Base-by-base conservation (phyloP, 2,888 invertebrate species). In the Microdon myrmicae region DNA sequence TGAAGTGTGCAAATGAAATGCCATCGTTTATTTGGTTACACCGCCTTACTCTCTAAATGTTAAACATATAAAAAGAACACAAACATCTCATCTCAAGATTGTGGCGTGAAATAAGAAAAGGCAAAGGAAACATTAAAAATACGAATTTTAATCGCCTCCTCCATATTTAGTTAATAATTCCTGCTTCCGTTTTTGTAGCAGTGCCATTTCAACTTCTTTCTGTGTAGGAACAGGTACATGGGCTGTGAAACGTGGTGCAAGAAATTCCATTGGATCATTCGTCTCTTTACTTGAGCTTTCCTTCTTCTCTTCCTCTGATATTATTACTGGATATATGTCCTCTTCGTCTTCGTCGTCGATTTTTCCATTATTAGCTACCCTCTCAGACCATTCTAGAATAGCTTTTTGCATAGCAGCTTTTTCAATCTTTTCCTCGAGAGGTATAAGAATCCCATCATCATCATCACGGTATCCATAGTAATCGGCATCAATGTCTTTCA, bases 381-480 rank as follows among this genome's bases (percentile, higher is more conserved):
- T 80, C 69, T 79, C 83, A 70, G 87, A 87, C 92, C 93, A 95
- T 69, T 90, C 89, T 4, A 83, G 82, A 2, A 92, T 83, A 0
- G 88, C 86, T 60, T 71, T 71, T 55, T 73, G 73, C 3, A 75
- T 75, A 83, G 90, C 87, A 73, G 85, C 82, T 72, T 86, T 87
- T 82, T 96, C 95, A 20, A 87, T 87, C 59, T 86, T 86, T 68
- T 85, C 83, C 79, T 99, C 99, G 3, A 95, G 76, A 0, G 97
- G 97, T 66, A 93, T 82, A 31, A 99, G 82, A 41, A 97, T 86
- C 0, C 98, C 98, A 78, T 99, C 99, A 74, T 99, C 99, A 72
- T 99, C 99, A 79, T 99, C 99, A 72, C 96, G 83, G 79, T 96
- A 98, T 0, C 99, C 99, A 81, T 99, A 99, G 82, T 99, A 99